A percentile compares a stretch with the other conserved stretches of the same genome.
phyloP scores from a whole-genome alignment of 1,140 invertebrate species.

The Onthophagus taurus region DNA sequence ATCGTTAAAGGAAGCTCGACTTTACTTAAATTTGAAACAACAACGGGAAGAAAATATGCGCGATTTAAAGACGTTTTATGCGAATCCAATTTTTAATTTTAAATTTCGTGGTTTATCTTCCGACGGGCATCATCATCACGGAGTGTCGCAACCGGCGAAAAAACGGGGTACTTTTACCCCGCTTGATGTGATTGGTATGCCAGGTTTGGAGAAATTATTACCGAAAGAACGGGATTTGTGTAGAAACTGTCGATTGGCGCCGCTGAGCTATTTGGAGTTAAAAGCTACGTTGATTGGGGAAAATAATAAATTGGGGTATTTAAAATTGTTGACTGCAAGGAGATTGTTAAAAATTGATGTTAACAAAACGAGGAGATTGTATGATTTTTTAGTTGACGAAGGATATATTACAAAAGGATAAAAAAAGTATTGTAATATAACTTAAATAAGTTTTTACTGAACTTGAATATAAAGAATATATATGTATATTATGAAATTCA shows the following conservation, averaged over 20 bases:
- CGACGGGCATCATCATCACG: constrained; percentile 18
- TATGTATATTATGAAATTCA: no score
- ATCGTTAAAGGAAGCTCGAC: constrained; percentile 50
- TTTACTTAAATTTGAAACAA: constrained; percentile 57
- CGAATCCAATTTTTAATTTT: constrained; percentile 26
- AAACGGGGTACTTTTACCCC: constrained; percentile 44
- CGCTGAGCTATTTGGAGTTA: constrained; percentile 68
- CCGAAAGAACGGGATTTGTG: constrained; percentile 66
- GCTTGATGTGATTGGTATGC: constrained; percentile 65
- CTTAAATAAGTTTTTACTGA: no score
- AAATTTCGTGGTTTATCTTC: constrained; percentile 30
- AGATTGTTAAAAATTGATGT: constrained; percentile 84
- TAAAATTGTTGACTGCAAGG: constrained; percentile 71
- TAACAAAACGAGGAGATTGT: constrained; percentile 85
- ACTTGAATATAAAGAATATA: no score
- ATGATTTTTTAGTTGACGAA: constrained; percentile 67
- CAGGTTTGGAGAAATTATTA: constrained; percentile 68
- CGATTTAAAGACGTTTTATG: constrained; percentile 38
- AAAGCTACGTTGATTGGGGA: constrained; percentile 64
- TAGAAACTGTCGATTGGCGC: constrained; percentile 60
- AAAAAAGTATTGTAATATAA: no score
- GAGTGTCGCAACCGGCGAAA: constrained; percentile 15
- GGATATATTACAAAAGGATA: constrained; percentile 60
- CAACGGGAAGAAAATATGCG: constrained; percentile 48
- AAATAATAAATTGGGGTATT: constrained; percentile 56